Percentiles rank a stretch among this genome's conserved stretches.
phyloP scores from a whole-genome alignment of 2,113 vertebrate species.

The Danionella cerebrum region DNA sequence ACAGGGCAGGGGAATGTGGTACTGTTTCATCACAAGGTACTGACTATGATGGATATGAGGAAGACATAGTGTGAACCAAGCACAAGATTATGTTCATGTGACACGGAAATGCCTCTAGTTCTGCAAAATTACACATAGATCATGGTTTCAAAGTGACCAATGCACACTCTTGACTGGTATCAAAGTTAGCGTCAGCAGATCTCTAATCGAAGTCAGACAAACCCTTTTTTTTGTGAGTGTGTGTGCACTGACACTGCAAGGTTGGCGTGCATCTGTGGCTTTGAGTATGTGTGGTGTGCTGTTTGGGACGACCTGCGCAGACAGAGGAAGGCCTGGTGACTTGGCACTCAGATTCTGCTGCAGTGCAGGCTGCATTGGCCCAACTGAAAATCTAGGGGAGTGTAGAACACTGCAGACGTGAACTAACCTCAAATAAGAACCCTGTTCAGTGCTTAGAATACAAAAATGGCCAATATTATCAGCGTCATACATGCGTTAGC shows the following conservation, averaged over 20 bases:
- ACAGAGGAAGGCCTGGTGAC: conserved; percentile 13
- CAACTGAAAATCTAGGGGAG: conserved; percentile 5
- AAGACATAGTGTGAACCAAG: too few species aligned
- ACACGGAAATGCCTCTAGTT: too few species aligned
- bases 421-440: background rate
- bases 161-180: too few species aligned
- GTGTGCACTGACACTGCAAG: conserved; percentile 20
- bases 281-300: conserved; percentile 7
- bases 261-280: conserved; percentile 31
- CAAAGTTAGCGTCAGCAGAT: too few species aligned
- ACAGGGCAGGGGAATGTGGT: too few species aligned
- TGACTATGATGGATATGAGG: too few species aligned
- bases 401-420: conserved; percentile 13
- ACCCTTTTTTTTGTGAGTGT: conserved; percentile 9
- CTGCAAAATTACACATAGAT: too few species aligned
- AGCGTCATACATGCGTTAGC: background rate
- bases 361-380: conserved; percentile 14
- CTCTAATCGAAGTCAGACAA: conserved; percentile 16
- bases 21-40: too few species aligned
- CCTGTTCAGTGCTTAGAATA: background rate
- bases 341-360: conserved; percentile 18
- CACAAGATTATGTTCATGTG: too few species aligned
- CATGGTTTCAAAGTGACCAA: too few species aligned
- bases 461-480: background rate
- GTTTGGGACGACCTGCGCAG: background rate